Evolutionary conservation across 2,113 vertebrate genomes (phyloP).

Genomic region (Poeciliopsis prolifica): DNA sequence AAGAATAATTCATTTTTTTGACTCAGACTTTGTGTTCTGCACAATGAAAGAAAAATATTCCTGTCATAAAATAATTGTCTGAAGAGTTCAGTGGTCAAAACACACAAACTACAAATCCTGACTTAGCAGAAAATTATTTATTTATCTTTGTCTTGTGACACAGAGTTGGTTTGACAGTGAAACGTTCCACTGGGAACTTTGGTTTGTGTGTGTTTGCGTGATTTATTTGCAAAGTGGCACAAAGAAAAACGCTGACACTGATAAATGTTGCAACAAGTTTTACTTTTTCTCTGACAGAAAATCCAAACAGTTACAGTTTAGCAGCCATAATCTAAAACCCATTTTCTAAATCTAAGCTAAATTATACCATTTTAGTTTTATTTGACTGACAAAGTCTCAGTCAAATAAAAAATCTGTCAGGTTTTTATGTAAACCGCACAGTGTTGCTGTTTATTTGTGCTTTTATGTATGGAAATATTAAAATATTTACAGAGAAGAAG

Average conservation of each 20-base stretch:
- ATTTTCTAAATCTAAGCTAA: neutral
- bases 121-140: neutral
- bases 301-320: neutral
- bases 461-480: too few relatives aligned
- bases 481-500: too few relatives aligned
- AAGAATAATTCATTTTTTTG: neutral
- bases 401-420: too few relatives aligned
- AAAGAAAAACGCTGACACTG: neutral
- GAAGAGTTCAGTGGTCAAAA: neutral
- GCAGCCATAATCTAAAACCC: neutral
- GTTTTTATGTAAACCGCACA: too few relatives aligned
- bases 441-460: too few relatives aligned
- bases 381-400: too few relatives aligned
- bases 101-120: neutral
- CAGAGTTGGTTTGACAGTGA: neutral
- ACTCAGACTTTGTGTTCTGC: too few relatives aligned
- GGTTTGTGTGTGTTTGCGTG: neutral
- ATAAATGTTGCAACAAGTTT: too few relatives aligned
- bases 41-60: neutral
- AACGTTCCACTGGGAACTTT: neutral
- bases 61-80: neutral
- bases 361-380: neutral
- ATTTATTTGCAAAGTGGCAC: neutral
- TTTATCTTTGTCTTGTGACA: neutral
- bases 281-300: neutral